Conservation (phyloP, 2,888 invertebrate species). For the Artemia sp. region DNA sequence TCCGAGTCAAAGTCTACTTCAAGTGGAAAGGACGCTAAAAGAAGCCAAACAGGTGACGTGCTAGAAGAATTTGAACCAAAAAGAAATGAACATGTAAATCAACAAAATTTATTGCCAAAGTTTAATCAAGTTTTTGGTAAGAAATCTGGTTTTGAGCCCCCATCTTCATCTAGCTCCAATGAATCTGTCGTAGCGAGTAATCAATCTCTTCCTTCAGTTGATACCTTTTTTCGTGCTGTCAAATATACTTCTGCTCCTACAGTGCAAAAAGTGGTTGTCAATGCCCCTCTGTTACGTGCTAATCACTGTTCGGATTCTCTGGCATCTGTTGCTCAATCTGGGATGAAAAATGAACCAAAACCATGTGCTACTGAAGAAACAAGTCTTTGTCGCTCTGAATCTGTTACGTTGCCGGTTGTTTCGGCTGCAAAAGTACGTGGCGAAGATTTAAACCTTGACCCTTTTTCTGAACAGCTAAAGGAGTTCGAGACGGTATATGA, state of each 20-base stretch:
- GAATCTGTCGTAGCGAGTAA: slow-evolving; percentile 14
- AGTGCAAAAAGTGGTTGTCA: slow-evolving; percentile 5
- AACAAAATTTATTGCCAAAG: slow-evolving; percentile 41
- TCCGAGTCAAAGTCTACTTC: not conserved
- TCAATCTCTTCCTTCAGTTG: slow-evolving; percentile 15
- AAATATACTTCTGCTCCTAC: not conserved
- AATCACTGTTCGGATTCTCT: not conserved
- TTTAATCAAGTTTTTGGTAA: slow-evolving; percentile 63
- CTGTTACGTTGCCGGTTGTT: not conserved
- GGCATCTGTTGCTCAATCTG: not conserved
- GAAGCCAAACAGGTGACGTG: not conserved
- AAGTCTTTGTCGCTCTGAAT: not conserved
- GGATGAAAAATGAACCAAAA: not conserved
- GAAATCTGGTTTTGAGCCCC: slow-evolving; percentile 31
- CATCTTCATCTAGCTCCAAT: slow-evolving; percentile 19
- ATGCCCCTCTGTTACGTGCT: not conserved
- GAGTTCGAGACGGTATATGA: slow-evolving; percentile 65
- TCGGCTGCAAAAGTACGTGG: not conserved
- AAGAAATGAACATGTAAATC: not conserved
- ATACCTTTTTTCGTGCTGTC: not conserved
- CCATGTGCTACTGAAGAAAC: not conserved
- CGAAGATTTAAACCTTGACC: not conserved
- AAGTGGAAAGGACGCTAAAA: not conserved
- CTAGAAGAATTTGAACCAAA: not conserved
- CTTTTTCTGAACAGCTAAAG: slow-evolving; percentile 45